phyloP scores from a whole-genome alignment of 2,113 vertebrate species.

The Gambusia holbrooki region DNA sequence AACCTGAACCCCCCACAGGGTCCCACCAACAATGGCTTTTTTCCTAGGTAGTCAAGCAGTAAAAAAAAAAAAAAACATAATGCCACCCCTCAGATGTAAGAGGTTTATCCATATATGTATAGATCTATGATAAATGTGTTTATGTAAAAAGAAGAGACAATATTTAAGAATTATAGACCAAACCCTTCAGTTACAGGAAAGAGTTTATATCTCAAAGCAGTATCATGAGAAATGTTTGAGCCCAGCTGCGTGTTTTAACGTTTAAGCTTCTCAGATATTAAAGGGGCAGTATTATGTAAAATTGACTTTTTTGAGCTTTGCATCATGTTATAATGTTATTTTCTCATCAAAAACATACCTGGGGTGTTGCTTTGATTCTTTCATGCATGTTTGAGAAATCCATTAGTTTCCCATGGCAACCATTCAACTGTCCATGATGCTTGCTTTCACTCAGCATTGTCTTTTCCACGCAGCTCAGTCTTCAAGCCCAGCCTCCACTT shows the following conservation, averaged over 20 bases:
- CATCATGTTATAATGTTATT: too few species aligned
- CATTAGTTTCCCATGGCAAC: too few species aligned
- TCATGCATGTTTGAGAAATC: too few species aligned
- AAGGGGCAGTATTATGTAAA: too few species aligned
- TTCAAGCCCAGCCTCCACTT: too few species aligned
- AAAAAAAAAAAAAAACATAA: slow-evolving; percentile 46
- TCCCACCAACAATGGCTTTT: slow-evolving; percentile 61
- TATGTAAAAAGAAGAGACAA: slow-evolving; percentile 68
- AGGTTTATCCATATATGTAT: slow-evolving; percentile 67
- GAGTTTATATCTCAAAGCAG: slow-evolving; percentile 20
- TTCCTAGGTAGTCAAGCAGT: slow-evolving; percentile 83
- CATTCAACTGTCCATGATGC: too few species aligned
- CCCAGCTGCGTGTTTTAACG: slow-evolving; percentile 9
- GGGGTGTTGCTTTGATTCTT: too few species aligned
- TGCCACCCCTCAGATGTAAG: slow-evolving; percentile 32
- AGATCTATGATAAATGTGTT: slow-evolving; percentile 69
- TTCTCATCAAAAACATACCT: too few species aligned
- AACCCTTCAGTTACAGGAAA: slow-evolving; percentile 41
- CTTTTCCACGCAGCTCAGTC: too few species aligned
- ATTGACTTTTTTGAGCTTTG: too few species aligned
- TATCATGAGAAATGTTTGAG: slow-evolving; percentile 25
- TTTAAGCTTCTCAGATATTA: slow-evolving; percentile 23
- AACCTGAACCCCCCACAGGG: slow-evolving; percentile 62
- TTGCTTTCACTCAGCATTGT: too few species aligned
- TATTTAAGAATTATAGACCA: slow-evolving; percentile 64